These are phyloP conservation scores for Nycteola revayana DNA, from an alignment of 2,888 invertebrate genomes.

Conservation along the genomic window DNA sequence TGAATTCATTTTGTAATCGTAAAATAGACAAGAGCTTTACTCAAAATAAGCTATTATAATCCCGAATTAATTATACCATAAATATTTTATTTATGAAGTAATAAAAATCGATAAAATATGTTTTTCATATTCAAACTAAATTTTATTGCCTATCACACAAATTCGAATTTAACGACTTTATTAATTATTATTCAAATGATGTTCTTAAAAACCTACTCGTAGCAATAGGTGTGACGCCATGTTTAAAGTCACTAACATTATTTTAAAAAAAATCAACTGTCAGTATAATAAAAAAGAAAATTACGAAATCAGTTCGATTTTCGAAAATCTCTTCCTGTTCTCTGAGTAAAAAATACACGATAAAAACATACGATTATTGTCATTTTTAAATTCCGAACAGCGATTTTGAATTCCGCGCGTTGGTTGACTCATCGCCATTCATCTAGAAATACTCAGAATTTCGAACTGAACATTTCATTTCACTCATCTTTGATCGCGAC, in stretches of 20 bases:
- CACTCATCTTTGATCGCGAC: constrained; percentile 43
- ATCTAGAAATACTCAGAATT: constrained; percentile 20
- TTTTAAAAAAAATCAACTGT: no score
- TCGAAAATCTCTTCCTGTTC: no score
- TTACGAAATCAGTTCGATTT: no score
- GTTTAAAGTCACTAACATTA: no score
- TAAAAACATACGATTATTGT: constrained; percentile 7
- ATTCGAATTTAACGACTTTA: constrained; percentile 20
- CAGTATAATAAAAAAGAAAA: no score
- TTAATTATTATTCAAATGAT: constrained; percentile 13
- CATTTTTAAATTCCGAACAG: constrained; percentile 11
- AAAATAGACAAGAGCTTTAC: not conserved
- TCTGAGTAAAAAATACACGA: no score
- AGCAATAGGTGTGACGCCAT: no score
- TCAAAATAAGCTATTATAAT: constrained; percentile 6
- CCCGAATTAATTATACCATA: constrained; percentile 10
- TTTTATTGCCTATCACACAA: constrained; percentile 9
- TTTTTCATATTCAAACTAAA: constrained; percentile 21
- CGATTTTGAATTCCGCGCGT: constrained; percentile 11
- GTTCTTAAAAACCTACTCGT: no score
- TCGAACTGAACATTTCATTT: constrained; percentile 29
- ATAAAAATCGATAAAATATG: constrained; percentile 29
- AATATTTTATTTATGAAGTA: constrained; percentile 21
- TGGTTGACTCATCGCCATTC: constrained; percentile 18
- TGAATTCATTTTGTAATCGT: no score